Base-by-base conservation (phyloP, 2,888 invertebrate genomes). In the Zootermopsis nevadensis region DNA sequence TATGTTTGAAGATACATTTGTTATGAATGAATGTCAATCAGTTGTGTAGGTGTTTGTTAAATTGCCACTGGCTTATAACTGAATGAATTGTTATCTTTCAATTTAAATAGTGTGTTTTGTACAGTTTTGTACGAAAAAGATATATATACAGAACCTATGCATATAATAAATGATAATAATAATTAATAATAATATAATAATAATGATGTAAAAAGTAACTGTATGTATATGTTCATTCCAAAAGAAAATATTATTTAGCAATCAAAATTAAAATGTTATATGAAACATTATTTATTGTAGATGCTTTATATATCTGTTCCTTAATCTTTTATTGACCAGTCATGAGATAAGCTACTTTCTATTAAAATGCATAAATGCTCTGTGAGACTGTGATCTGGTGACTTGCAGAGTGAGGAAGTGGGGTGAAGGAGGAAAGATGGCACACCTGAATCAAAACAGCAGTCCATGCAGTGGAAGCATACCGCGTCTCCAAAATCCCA, bases 51-150 rank as follows among this genome's bases (percentile, higher is more conserved):
- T 69, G 69, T 66, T 66, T 69, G 69, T 69, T 69, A 69, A 19
- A 69, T 69, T 69, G 69, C 33, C 30, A 33, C 69, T 69, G 69
- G 33, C 33, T 69, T 2, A 69, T 31, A 33, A 31, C 22, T 24
- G 35, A 69, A 69, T 69, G 66, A 69, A 69, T 69, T 69, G 69
- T 79, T 79, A 79, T 55, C 33, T 33, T 79, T 55, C 53, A 33
- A 79, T 24, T 83, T 60, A 72, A 81, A 76, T 80, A 83, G 81
- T 74, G 80, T 83, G 84, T 84, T 84, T 84, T 84, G 84, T 84
- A 84, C 84, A 84, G 84, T 84, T 84, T 84, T 84, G 84, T 84
- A 84, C 84, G 82, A 84, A 79, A 82, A 84, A 84, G 48, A 48
- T 77, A 83, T 60, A 79, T 33, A 60, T 19, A 79, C 15, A 79